Evolutionary conservation across 2,113 vertebrate genomes (phyloP).

Genomic region (Phoxinus phoxinus): DNA sequence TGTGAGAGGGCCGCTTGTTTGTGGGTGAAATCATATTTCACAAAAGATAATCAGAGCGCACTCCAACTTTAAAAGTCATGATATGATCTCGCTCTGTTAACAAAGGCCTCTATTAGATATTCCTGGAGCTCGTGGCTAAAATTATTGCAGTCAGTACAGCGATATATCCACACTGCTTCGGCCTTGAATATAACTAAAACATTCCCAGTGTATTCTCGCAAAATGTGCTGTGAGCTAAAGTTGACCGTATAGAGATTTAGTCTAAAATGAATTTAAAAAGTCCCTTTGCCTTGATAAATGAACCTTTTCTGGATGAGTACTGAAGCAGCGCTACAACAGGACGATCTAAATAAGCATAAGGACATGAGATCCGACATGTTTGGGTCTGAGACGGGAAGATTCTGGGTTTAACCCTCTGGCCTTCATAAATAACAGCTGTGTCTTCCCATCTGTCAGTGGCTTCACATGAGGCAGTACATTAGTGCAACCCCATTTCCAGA

Average conservation of each 20-base stretch:
- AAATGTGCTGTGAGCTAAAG: neutral
- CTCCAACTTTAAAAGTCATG: constrained; percentile 21
- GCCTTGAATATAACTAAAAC: neutral
- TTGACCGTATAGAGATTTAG: neutral
- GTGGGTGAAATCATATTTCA: constrained; percentile 51
- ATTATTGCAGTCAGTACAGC: constrained; percentile 8
- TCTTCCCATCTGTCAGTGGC: constrained; percentile 54
- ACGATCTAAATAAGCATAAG: constrained; percentile 17
- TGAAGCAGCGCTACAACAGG: neutral
- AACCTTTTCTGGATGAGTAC: neutral
- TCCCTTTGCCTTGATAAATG: neutral
- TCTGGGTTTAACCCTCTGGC: constrained; percentile 44
- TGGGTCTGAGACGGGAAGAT: constrained; percentile 7
- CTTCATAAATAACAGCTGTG: constrained; percentile 49
- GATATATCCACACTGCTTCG: neutral
- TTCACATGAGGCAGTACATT: neutral
- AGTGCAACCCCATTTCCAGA: neutral
- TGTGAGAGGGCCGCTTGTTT: constrained; percentile 44
- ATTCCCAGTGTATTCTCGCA: neutral
- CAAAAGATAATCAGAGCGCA: constrained; percentile 42
- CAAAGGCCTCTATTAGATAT: constrained; percentile 49
- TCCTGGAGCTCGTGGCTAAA: constrained; percentile 41
- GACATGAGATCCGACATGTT: constrained; percentile 41
- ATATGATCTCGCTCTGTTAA: constrained; percentile 43
- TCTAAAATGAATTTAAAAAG: neutral